These are phyloP conservation scores for Thomomys bottae DNA, from an alignment of 2,113 vertebrate species.

Conservation along the genomic window DNA sequence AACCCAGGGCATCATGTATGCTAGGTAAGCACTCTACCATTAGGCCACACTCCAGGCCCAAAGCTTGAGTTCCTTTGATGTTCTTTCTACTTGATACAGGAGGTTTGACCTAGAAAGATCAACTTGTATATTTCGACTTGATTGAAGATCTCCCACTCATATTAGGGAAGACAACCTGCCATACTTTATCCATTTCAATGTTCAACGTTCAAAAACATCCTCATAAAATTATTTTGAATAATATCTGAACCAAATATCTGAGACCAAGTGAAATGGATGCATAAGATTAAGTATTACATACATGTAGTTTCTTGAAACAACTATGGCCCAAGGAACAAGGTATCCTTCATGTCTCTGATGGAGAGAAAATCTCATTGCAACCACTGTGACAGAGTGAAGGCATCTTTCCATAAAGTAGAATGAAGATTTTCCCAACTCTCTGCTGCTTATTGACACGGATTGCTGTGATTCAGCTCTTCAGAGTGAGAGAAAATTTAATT, in stretches of 20 bases:
- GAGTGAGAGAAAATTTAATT: neutral
- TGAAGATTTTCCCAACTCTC: neutral
- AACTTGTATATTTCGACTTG: neutral
- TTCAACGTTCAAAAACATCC: neutral
- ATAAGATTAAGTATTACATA: neutral
- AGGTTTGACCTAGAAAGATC: neutral
- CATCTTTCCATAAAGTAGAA: neutral
- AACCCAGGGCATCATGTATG: too few relatives aligned
- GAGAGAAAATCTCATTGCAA: neutral
- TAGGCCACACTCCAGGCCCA: too few relatives aligned
- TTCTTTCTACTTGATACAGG: too few relatives aligned
- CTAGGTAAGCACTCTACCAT: too few relatives aligned
- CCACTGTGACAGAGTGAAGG: neutral
- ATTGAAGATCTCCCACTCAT: neutral
- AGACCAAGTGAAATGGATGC: neutral
- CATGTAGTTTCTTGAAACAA: neutral
- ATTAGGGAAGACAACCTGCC: accelerated
- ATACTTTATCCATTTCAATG: neutral
- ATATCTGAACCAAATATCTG: neutral
- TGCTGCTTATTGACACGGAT: neutral
- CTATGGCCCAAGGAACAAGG: neutral
- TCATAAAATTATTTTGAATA: neutral
- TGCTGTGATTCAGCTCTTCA: neutral
- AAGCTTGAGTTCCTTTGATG: neutral
- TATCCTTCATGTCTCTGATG: neutral